Base-by-base conservation (phyloP, 2,113 vertebrate genomes). In the Tragelaphus imberbis region DNA sequence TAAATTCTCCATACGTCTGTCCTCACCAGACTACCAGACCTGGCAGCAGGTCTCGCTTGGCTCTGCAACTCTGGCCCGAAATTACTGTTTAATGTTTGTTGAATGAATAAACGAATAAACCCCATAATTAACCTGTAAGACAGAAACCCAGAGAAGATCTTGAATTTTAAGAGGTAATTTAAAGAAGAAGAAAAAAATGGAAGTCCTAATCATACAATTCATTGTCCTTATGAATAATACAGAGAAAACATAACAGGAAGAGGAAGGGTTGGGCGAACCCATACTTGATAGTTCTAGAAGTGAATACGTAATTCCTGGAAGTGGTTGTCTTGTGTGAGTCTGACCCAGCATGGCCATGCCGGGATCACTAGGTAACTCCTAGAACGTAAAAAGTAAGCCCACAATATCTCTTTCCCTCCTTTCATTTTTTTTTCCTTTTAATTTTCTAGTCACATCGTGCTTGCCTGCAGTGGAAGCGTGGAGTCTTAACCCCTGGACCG, bases 91-190 rank as follows among this genome's bases (percentile, higher is more conserved):
- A 33, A 56, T 65, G 91, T 68, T 80, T 94, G 87, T 59, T 51
- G 53, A 91, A 40, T 30, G 51, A 82, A 53, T n/a, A 59, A 51
- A 79, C 0, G 5, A 91, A 81, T 19, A 51, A 86, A 27, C 40
- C 28, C 71, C 14, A 12, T 27, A 36, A 91, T 87, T n/a, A 91
- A 87, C 11, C n/a, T 71, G 40, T 81, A 33, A 51, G 25, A 80
- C 3, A 9, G 61, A 61, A 88, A 71, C 53, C 44, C 23, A 82
- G 28, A 71, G 40, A 16, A 90, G 58, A 53, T 23, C 33, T 40
- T 68, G 14, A 58, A 80, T 80, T 81, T 94, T 80, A 87, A 81
- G 30, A 96, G 49, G 58, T n/a, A 58, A 84, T 71, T 80, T 92
- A 49, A 80, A 59, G 40, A 63, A 33, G 51, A 56, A 65, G 10